Evolutionary conservation across 2,888 invertebrate genomes (phyloP).

Genomic region (Pseudanteris insignis): DNA sequence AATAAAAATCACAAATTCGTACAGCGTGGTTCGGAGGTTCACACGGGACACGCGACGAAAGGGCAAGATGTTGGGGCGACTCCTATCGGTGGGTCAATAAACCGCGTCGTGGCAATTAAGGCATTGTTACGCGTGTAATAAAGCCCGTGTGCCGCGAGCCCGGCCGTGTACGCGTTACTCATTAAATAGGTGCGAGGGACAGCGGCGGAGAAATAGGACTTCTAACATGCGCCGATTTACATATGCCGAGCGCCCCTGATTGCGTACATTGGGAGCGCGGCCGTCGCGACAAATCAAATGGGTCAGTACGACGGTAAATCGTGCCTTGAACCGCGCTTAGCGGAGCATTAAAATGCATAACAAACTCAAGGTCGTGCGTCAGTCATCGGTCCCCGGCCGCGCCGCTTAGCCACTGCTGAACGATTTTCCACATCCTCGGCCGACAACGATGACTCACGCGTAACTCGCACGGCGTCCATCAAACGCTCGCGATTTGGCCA

Average conservation of each 20-base stretch:
- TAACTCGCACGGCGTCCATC: too few species aligned
- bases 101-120: slow-evolving; percentile 22
- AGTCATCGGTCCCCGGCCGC: slow-evolving; percentile 33
- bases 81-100: slow-evolving; percentile 26
- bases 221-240: slow-evolving; percentile 35
- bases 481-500: too few species aligned
- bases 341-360: slow-evolving; percentile 45
- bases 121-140: slow-evolving; percentile 15
- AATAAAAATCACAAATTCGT: too few species aligned
- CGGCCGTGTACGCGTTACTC: slow-evolving; percentile 13
- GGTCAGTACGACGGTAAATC: slow-evolving; percentile 45
- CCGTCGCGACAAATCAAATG: slow-evolving; percentile 39
- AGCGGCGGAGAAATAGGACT: slow-evolving; percentile 20
- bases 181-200: slow-evolving; percentile 23
- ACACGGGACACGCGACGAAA: too few species aligned
- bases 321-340: slow-evolving; percentile 40
- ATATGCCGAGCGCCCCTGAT: slow-evolving; percentile 32
- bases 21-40: too few species aligned
- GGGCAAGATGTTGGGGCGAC: too few species aligned
- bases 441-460: slow-evolving; percentile 40
- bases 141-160: slow-evolving; percentile 6
- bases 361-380: slow-evolving; percentile 41
- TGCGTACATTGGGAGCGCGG: slow-evolving; percentile 37
- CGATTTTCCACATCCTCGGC: slow-evolving; percentile 33
- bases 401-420: slow-evolving; percentile 29